These are phyloP conservation scores for Hydrophis major DNA, from an alignment of 2,797 vertebrate genomes.

Conservation along the genomic window DNA sequence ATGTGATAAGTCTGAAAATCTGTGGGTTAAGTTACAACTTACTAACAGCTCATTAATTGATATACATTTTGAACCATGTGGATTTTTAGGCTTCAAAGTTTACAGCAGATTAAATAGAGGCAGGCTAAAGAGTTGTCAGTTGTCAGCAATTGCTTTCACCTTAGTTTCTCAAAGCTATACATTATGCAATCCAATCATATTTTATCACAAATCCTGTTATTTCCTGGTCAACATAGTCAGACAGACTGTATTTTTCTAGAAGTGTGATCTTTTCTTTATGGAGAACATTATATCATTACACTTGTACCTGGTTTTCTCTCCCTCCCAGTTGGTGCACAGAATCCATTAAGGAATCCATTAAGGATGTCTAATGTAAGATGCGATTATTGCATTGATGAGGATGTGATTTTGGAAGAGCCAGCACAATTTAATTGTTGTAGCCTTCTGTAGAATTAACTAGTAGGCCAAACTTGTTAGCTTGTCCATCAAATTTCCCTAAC, in stretches of 20 bases:
- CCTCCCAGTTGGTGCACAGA: background rate
- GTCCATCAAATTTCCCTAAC: background rate
- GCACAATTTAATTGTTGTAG: background rate
- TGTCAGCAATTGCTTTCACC: background rate
- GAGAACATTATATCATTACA: background rate
- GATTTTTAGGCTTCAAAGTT: background rate
- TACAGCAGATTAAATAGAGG: background rate
- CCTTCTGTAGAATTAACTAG: background rate
- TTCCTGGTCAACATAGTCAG: background rate
- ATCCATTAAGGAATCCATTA: no score
- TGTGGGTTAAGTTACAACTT: background rate
- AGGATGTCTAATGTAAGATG: background rate
- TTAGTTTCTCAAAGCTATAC: background rate
- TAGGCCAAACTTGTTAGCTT: background rate
- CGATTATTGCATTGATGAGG: background rate
- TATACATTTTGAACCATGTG: background rate
- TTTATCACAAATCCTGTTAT: background rate
- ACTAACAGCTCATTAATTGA: background rate
- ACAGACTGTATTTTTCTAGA: background rate
- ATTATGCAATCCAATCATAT: background rate
- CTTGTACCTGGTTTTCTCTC: background rate
- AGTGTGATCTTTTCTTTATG: background rate
- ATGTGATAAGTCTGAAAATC: background rate
- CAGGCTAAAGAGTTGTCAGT: background rate
- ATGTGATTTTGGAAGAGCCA: background rate